These are phyloP conservation scores for Chloroclysta siterata DNA, from an alignment of 2,888 invertebrate species.

Conservation along the genomic window DNA sequence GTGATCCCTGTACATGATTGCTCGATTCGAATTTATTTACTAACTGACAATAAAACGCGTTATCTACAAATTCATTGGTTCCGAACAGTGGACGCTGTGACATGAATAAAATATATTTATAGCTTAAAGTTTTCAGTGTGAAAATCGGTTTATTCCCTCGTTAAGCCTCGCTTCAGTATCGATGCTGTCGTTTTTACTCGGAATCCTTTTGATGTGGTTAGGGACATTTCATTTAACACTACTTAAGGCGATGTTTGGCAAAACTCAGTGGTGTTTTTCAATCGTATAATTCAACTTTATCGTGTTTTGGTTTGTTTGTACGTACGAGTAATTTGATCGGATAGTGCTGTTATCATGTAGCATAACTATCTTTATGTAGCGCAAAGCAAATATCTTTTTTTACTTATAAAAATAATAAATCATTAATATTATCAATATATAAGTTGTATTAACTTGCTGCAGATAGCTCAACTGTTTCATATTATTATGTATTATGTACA, in stretches of 20 bases:
- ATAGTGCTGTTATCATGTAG: too few relatives aligned
- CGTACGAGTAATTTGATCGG: too few relatives aligned
- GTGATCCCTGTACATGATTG: conserved; percentile 78
- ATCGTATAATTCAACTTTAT: not conserved
- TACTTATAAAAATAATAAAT: too few relatives aligned
- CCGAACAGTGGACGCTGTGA: conserved; percentile 49
- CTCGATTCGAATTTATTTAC: conserved; percentile 72
- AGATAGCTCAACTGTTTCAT: too few relatives aligned
- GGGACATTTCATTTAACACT: conserved; percentile 11
- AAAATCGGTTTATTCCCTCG: conserved; percentile 46
- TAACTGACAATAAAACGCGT: conserved; percentile 73
- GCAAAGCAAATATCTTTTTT: too few relatives aligned
- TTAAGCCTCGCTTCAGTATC: conserved; percentile 38
- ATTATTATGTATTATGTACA: too few relatives aligned
- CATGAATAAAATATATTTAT: conserved; percentile 66
- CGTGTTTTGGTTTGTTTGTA: not conserved
- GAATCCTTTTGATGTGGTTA: conserved; percentile 24
- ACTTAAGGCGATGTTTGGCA: conserved; percentile 1
- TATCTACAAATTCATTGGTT: conserved; percentile 69
- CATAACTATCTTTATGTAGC: too few relatives aligned
- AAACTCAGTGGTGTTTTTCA: not conserved
- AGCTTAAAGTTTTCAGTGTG: conserved; percentile 55
- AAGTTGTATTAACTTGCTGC: too few relatives aligned
- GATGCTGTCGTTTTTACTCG: conserved; percentile 23
- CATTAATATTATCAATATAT: too few relatives aligned